Evolutionary conservation across 92 coral and sea anemone species (phyloP).

Genomic region (Palythoa caribaeorum): DNA sequence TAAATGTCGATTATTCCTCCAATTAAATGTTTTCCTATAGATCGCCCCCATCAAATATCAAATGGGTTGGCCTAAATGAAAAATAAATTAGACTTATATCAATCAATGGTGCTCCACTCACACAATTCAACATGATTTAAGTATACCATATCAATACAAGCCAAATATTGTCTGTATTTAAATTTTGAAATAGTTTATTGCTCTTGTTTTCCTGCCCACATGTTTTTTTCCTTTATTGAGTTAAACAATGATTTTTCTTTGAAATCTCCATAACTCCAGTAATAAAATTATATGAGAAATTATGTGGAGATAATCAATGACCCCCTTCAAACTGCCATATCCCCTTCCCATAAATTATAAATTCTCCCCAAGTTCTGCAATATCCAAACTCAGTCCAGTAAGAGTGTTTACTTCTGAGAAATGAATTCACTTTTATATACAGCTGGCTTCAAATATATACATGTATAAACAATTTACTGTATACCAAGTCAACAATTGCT

Average conservation of each 20-base stretch:
- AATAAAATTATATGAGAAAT: neutral
- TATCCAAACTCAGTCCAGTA: constrained; percentile 11
- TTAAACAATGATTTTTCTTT: neutral
- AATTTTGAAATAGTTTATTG: neutral
- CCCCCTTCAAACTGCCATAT: neutral
- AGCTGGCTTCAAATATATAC: constrained; percentile 31
- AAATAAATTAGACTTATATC: neutral
- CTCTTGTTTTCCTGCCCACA: neutral
- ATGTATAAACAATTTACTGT: constrained; percentile 37
- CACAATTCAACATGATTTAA: constrained; percentile 9
- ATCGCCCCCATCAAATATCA: neutral
- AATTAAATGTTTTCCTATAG: constrained; percentile 21
- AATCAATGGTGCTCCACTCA: constrained; percentile 5
- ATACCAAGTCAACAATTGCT: constrained; percentile 26
- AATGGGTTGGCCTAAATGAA: constrained; percentile 3
- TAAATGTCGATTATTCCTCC: neutral
- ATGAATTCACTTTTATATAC: constrained; percentile 8
- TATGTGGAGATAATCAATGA: constrained; percentile 4
- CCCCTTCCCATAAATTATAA: neutral
- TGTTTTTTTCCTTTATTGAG: neutral
- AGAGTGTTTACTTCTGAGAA: constrained; percentile 7
- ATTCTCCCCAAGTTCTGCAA: constrained; percentile 9
- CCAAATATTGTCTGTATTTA: neutral
- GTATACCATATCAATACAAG: constrained; percentile 1
- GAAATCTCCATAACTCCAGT: neutral